Conservation (phyloP, 2,888 invertebrate genomes). For the Monochamus alternatus region DNA sequence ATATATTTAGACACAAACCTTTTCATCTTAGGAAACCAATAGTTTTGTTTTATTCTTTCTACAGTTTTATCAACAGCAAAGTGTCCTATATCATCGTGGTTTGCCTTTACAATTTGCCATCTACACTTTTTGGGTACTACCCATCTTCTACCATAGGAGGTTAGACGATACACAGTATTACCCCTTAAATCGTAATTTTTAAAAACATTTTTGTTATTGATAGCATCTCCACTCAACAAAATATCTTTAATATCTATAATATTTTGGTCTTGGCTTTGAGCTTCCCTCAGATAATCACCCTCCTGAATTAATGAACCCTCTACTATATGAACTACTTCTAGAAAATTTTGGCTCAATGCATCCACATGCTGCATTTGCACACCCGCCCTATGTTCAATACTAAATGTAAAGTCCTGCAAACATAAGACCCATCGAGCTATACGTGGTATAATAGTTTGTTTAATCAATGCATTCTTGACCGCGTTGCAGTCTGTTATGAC, state of each 20-base stretch:
- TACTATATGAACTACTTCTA: not conserved
- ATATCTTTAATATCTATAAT: slow-evolving; percentile 45
- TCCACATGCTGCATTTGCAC: slow-evolving; percentile 57
- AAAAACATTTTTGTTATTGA: slow-evolving; percentile 47
- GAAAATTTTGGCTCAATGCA: slow-evolving; percentile 56
- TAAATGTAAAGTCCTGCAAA: too few species aligned
- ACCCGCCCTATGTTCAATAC: too few species aligned
- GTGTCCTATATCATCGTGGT: slow-evolving; percentile 58
- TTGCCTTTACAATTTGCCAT: slow-evolving; percentile 53
- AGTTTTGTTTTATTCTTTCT: slow-evolving; percentile 23
- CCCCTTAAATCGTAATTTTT: slow-evolving; percentile 43
- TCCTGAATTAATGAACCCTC: slow-evolving; percentile 35
- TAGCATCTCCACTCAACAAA: slow-evolving; percentile 37
- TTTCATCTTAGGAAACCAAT: slow-evolving; percentile 19
- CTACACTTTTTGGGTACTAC: slow-evolving; percentile 52
- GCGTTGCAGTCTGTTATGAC: slow-evolving; percentile 44
- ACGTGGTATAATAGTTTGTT: slow-evolving; percentile 45
- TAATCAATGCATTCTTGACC: not conserved
- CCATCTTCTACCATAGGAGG: slow-evolving; percentile 34
- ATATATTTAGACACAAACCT: slow-evolving; percentile 42
- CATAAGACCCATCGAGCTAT: too few species aligned
- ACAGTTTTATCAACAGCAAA: slow-evolving; percentile 54
- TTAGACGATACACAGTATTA: slow-evolving; percentile 43
- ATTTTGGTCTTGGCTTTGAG: slow-evolving; percentile 43
- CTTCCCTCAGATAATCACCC: slow-evolving; percentile 45